Percentiles rank a stretch among this genome's conserved stretches.
phyloP scores from a whole-genome alignment of 2,113 vertebrate species.

The Apistogramma diplotaenia region DNA sequence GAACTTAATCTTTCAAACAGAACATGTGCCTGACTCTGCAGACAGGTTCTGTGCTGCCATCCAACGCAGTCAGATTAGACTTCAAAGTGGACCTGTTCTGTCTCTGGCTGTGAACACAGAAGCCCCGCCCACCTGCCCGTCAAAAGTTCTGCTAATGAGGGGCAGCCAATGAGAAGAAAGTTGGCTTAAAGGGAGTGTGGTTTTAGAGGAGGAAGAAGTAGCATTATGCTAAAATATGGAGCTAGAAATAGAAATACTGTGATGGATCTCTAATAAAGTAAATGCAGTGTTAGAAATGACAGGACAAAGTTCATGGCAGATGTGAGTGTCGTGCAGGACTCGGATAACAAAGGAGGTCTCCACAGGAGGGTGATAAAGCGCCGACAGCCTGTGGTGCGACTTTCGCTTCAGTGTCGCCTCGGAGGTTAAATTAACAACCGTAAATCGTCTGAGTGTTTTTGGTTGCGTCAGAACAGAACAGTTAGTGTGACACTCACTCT shows the following conservation, averaged over 20 bases:
- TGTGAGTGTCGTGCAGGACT: too few relatives aligned
- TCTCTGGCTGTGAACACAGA: not conserved
- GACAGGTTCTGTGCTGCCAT: too few relatives aligned
- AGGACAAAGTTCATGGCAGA: too few relatives aligned
- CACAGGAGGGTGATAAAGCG: not conserved
- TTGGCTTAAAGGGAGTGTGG: not conserved
- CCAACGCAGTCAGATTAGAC: too few relatives aligned
- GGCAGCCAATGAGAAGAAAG: not conserved
- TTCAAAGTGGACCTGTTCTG: too few relatives aligned
- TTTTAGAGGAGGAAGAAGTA: not conserved
- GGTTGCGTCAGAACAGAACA: not conserved
- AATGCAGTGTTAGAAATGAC: too few relatives aligned
- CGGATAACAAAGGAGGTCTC: not conserved
- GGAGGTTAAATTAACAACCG: not conserved
- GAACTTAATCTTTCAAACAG: too few relatives aligned
- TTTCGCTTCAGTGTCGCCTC: not conserved
- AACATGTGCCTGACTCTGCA: too few relatives aligned
- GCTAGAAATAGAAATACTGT: too few relatives aligned
- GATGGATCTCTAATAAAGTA: too few relatives aligned
- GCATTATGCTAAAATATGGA: too few relatives aligned
- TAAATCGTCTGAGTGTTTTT: not conserved
- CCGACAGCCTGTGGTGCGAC: not conserved
- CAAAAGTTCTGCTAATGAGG: not conserved
- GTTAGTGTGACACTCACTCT: constrained; percentile 75
- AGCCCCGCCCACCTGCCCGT: not conserved